A percentile compares a stretch with the other conserved stretches of the same genome.
Conservation (phyloP, 2,797 vertebrate species). For the Dromococcyx pavoninus region DNA sequence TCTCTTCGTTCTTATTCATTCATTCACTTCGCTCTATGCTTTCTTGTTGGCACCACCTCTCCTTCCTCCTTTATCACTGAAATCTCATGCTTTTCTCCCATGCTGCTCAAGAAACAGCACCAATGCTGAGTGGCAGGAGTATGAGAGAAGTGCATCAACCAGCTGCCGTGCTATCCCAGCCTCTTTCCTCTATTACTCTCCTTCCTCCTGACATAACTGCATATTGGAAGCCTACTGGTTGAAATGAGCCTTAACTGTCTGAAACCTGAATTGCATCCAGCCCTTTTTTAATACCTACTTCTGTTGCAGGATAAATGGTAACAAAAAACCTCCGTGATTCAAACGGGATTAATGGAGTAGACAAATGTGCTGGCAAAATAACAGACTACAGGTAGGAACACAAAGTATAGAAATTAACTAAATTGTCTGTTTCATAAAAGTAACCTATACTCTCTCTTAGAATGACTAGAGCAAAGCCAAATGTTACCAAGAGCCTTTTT, state of each 20-base stretch:
- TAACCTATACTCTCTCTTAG: neutral
- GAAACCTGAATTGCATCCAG: neutral
- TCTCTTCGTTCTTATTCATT: neutral
- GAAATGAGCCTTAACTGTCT: neutral
- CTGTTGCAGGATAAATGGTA: neutral
- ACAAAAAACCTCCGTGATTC: neutral
- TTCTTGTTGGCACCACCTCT: neutral
- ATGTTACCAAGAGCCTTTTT: neutral
- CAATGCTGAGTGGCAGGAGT: neutral
- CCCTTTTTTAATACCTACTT: neutral
- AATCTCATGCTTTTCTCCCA: neutral
- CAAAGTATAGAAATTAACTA: constrained; percentile 23
- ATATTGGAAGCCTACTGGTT: neutral
- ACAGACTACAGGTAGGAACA: constrained; percentile 26
- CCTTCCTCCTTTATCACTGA: neutral
- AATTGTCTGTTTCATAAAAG: constrained; percentile 1
- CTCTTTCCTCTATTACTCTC: neutral
- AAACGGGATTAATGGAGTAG: neutral
- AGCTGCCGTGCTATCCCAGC: neutral
- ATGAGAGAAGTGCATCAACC: neutral
- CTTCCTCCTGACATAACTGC: neutral
- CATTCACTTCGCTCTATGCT: neutral
- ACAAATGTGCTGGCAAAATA: neutral
- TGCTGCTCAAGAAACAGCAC: neutral
- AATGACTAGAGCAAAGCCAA: neutral